A percentile compares a stretch with the other conserved stretches of the same genome.
These are phyloP conservation scores for Pegoplata infirma DNA, from an alignment of 2,888 invertebrate genomes.

Conservation along the genomic window DNA sequence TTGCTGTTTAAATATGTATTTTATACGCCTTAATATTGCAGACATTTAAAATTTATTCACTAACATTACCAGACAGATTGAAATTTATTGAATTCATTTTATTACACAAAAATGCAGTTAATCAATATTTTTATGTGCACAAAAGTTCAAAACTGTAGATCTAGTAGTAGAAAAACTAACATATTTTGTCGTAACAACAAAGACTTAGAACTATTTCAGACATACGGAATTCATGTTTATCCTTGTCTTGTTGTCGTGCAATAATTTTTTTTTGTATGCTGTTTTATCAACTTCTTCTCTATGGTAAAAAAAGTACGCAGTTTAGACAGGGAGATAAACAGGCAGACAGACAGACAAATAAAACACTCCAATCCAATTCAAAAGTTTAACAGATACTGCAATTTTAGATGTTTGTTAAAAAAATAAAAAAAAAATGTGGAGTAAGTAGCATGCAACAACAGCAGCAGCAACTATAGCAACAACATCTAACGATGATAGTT, in stretches of 20 bases:
- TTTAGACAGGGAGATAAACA: background rate
- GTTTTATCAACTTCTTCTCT: background rate
- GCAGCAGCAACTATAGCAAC: no score
- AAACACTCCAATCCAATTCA: slow-evolving; percentile 28
- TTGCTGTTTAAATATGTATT: background rate
- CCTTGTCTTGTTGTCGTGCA: slow-evolving; percentile 34
- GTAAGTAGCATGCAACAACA: slow-evolving; percentile 35
- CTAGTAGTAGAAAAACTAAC: slow-evolving; percentile 7
- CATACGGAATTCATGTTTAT: slow-evolving; percentile 40
- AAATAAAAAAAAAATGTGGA: no score
- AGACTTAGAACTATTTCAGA: slow-evolving; percentile 32
- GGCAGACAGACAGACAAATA: background rate
- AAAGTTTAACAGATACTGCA: slow-evolving; percentile 28
- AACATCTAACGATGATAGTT: slow-evolving; percentile 25
- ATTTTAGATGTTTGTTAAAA: slow-evolving; percentile 24
- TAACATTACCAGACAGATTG: slow-evolving; percentile 50
- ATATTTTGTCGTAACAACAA: slow-evolving; percentile 15
- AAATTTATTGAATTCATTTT: slow-evolving; percentile 50
- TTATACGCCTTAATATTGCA: slow-evolving; percentile 35
- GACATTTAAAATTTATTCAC: slow-evolving; percentile 44
- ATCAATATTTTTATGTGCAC: slow-evolving; percentile 34
- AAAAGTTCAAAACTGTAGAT: slow-evolving; percentile 3
- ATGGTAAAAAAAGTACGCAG: slow-evolving; percentile 23
- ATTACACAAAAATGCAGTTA: slow-evolving; percentile 46
- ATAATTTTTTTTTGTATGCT: slow-evolving; percentile 4